Evolutionary conservation across 1,140 invertebrate species (phyloP).

Genomic region (Agraylea sexmaculata): DNA sequence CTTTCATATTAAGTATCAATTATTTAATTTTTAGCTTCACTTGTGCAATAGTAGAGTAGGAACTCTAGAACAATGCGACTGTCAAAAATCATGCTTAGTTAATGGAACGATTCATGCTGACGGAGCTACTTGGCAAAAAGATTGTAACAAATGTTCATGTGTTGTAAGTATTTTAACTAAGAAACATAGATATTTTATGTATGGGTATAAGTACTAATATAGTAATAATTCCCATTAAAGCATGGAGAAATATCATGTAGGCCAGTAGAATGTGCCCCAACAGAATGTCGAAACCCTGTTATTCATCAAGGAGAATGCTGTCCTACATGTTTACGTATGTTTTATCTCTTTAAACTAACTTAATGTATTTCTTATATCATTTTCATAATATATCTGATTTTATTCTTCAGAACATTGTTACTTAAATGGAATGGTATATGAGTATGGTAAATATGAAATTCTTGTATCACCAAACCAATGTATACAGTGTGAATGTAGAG

Average conservation of each 20-base stretch:
- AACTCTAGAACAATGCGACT: conserved; percentile 72
- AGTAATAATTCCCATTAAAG: too few relatives aligned
- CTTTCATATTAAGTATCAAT: neutral
- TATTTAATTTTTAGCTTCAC: conserved; percentile 25
- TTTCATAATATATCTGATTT: conserved; percentile 18
- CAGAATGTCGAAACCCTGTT: conserved; percentile 68
- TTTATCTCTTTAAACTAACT: conserved; percentile 1
- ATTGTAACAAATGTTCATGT: conserved; percentile 73
- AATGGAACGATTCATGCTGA: conserved; percentile 71
- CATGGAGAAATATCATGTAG: conserved; percentile 71
- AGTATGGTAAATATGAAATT: conserved; percentile 80
- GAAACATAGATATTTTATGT: conserved; percentile 1
- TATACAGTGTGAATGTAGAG: conserved; percentile 61
- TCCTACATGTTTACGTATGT: conserved; percentile 75
- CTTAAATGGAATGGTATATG: conserved; percentile 61
- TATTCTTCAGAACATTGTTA: conserved; percentile 61
- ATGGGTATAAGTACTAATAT: conserved; percentile 8
- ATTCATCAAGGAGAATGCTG: conserved; percentile 69
- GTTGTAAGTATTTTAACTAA: conserved; percentile 43
- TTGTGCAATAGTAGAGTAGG: conserved; percentile 26
- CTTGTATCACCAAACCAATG: conserved; percentile 58
- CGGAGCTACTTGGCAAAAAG: conserved; percentile 68
- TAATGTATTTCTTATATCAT: conserved; percentile 9
- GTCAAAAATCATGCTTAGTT: conserved; percentile 71
- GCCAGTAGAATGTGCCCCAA: conserved; percentile 60